Evolutionary conservation across 2,888 invertebrate genomes (phyloP).

Genomic region (Epsilonema sp.): DNA sequence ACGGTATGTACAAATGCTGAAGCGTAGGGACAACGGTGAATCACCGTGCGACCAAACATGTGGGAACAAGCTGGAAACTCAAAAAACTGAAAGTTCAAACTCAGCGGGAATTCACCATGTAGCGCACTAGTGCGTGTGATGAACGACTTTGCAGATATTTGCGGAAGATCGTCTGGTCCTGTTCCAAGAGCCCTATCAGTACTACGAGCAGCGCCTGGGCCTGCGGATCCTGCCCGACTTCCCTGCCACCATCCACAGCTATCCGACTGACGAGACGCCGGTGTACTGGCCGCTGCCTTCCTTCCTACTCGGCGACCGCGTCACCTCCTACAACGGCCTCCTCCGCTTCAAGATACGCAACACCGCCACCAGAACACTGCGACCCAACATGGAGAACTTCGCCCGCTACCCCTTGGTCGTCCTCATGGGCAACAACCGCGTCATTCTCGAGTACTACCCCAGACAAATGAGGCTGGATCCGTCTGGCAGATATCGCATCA

Average conservation of each 20-base stretch:
- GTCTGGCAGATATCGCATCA: neutral
- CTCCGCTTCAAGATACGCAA: slow-evolving; percentile 46
- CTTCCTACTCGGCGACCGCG: slow-evolving; percentile 61
- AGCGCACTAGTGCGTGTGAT: no score
- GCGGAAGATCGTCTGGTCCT: neutral
- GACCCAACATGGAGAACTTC: slow-evolving; percentile 19
- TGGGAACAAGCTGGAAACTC: no score
- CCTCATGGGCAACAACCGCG: slow-evolving; percentile 50
- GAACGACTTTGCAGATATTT: neutral
- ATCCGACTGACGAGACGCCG: slow-evolving; percentile 38
- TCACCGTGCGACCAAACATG: no score
- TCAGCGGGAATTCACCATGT: no score
- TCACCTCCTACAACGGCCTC: slow-evolving; percentile 55
- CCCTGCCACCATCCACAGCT: neutral
- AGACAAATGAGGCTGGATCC: slow-evolving; percentile 14
- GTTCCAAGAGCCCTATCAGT: slow-evolving; percentile 13
- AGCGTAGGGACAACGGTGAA: no score
- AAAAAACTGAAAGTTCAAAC: no score
- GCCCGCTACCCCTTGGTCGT: slow-evolving; percentile 48
- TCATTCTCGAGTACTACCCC: slow-evolving; percentile 52
- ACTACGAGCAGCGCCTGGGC: slow-evolving; percentile 17
- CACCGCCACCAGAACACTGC: slow-evolving; percentile 14
- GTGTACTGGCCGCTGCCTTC: slow-evolving; percentile 62
- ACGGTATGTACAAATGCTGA: no score
- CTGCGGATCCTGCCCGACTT: slow-evolving; percentile 13